A percentile compares a stretch with the other conserved stretches of the same genome.
These are phyloP conservation scores for Globodera rostochiensis DNA, from an alignment of 1,140 invertebrate genomes.

Conservation along the genomic window DNA sequence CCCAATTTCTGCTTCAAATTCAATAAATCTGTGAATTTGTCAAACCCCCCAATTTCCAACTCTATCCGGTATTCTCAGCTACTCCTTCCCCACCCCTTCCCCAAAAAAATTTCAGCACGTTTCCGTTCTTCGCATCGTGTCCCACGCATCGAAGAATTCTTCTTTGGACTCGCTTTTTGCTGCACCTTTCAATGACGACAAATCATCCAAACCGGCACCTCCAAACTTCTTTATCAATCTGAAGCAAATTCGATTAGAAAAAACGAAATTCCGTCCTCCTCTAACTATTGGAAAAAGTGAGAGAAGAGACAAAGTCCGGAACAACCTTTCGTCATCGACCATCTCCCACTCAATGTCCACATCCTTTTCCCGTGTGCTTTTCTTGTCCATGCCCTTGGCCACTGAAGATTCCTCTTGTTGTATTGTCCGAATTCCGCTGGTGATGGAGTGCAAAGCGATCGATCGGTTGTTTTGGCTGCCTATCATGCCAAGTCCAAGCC, in stretches of 20 bases:
- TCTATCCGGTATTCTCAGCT: no score
- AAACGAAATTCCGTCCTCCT: background rate
- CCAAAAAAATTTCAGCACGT: background rate
- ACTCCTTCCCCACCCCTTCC: no score
- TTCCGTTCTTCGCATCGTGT: constrained; percentile 25
- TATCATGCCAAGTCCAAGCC: constrained; percentile 83
- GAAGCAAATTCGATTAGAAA: background rate
- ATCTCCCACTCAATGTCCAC: constrained; percentile 55
- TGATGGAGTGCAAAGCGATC: constrained; percentile 80
- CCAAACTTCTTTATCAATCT: background rate
- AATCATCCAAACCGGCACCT: background rate
- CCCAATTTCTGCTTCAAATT: no score
- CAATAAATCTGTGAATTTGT: no score
- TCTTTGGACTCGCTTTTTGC: constrained; percentile 31
- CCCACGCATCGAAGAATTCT: constrained; percentile 59
- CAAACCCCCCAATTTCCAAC: no score
- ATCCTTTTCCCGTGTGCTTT: constrained; percentile 39
- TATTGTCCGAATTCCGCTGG: constrained; percentile 88
- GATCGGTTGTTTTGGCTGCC: constrained; percentile 70
- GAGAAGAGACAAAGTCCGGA: constrained; percentile 20
- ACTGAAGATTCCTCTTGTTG: constrained; percentile 73
- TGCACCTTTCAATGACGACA: background rate
- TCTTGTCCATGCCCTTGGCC: constrained; percentile 3
- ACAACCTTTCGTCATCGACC: constrained; percentile 51
- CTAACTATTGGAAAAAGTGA: background rate